phyloP scores from a whole-genome alignment of 2,888 invertebrate species.

The Callyntrura sp. region DNA sequence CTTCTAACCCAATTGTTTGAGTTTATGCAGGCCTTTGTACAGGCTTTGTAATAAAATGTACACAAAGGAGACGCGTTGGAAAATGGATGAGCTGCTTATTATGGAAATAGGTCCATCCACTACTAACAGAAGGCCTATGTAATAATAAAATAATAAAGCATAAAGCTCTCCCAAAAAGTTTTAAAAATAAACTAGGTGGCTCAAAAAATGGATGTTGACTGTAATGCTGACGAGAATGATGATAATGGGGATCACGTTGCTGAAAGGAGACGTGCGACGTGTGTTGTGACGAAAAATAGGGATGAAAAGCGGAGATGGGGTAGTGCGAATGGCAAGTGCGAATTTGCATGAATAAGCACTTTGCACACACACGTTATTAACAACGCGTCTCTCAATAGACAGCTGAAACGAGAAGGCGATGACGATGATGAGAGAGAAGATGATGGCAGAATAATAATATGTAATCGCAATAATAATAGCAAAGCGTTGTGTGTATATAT shows the following conservation, averaged over 20 bases:
- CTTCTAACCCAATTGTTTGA: constrained; percentile 56
- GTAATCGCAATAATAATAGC: neutral
- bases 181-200: constrained; percentile 45
- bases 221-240: neutral
- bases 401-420: constrained; percentile 43
- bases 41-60: neutral
- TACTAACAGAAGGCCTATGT: neutral
- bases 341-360: constrained; percentile 65
- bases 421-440: constrained; percentile 34
- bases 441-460: constrained; percentile 19
- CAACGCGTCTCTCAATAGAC: constrained; percentile 19
- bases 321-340: constrained; percentile 49
- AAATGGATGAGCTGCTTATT: constrained; percentile 47
- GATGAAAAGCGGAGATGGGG: constrained; percentile 21
- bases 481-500: too few species aligned
- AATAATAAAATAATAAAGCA: constrained; percentile 23
- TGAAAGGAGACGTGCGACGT: constrained; percentile 26
- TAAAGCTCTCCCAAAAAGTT: constrained; percentile 16
- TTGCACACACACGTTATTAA: constrained; percentile 57
- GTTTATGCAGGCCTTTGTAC: constrained; percentile 14
- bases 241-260: constrained; percentile 35
- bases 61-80: constrained; percentile 10
- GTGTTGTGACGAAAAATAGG: constrained; percentile 18
- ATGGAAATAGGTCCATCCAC: constrained; percentile 29
- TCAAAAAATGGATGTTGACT: constrained; percentile 31